phyloP scores from a whole-genome alignment of 2,113 vertebrate genomes.

The Panurus biarmicus region DNA sequence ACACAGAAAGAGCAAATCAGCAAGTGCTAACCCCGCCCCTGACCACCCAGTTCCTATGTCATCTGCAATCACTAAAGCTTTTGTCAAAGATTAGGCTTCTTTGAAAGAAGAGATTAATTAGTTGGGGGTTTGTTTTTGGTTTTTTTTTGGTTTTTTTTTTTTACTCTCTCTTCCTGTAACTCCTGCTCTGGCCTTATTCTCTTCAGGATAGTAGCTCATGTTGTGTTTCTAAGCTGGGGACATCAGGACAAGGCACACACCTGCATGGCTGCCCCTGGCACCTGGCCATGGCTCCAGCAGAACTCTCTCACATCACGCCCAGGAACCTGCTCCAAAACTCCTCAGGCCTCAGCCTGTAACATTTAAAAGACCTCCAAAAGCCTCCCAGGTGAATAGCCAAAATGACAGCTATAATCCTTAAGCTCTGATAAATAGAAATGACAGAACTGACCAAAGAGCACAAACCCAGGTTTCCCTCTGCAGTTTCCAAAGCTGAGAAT shows the following conservation, averaged over 20 bases:
- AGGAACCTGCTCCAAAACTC: background rate
- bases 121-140: too few species aligned
- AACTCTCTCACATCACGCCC: background rate
- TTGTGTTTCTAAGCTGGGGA: background rate
- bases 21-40: background rate
- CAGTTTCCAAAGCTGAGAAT: background rate
- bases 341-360: background rate
- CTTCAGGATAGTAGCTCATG: background rate
- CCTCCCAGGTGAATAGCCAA: background rate
- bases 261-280: background rate
- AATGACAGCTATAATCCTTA: background rate
- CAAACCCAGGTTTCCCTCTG: background rate
- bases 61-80: background rate
- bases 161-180: background rate
- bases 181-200: background rate
- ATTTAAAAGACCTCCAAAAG: background rate
- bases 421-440: background rate
- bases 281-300: background rate
- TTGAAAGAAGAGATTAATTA: too few species aligned
- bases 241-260: fast-evolving
- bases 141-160: background rate
- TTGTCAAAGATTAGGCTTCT: background rate
- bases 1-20: background rate
- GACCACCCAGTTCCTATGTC: background rate
- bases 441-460: background rate